Percentiles rank a stretch among this genome's conserved stretches.
These are phyloP conservation scores for Aphelinus atriplicis DNA, from an alignment of 1,140 invertebrate genomes.

Conservation along the genomic window DNA sequence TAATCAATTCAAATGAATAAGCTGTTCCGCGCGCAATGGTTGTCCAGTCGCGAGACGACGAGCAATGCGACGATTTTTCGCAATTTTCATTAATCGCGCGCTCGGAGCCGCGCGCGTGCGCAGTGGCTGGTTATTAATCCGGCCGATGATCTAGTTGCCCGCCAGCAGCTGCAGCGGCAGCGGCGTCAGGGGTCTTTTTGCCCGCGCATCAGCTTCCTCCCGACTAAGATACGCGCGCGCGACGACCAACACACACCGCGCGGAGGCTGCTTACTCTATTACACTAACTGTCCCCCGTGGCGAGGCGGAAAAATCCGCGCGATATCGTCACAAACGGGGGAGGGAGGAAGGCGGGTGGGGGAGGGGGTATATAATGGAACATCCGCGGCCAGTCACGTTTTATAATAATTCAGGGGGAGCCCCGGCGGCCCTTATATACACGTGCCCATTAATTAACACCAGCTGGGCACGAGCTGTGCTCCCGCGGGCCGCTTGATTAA, in stretches of 20 bases:
- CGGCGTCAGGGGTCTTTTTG: slow-evolving; percentile 2
- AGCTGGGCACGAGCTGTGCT: background rate
- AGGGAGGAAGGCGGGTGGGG: background rate
- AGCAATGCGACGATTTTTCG: background rate
- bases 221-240: background rate
- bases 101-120: background rate
- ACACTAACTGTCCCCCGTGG: slow-evolving; percentile 43
- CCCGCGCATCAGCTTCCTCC: slow-evolving; percentile 39
- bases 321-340: slow-evolving; percentile 39
- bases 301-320: slow-evolving; percentile 48
- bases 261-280: background rate
- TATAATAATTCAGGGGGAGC: slow-evolving; percentile 46
- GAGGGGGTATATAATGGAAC: slow-evolving; percentile 42
- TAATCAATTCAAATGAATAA: slow-evolving; percentile 21
- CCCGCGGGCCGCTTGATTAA: slow-evolving; percentile 32
- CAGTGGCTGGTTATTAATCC: slow-evolving; percentile 42
- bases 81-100: slow-evolving; percentile 18
- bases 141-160: slow-evolving; percentile 35
- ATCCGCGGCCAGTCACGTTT: slow-evolving; percentile 51
- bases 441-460: slow-evolving; percentile 48
- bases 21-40: background rate
- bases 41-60: too few species aligned
- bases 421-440: slow-evolving; percentile 35
- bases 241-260: background rate
- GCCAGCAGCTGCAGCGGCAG: slow-evolving; percentile 31